Conservation (phyloP, 2,113 vertebrate genomes). For the Psilopsiagon aymara region DNA sequence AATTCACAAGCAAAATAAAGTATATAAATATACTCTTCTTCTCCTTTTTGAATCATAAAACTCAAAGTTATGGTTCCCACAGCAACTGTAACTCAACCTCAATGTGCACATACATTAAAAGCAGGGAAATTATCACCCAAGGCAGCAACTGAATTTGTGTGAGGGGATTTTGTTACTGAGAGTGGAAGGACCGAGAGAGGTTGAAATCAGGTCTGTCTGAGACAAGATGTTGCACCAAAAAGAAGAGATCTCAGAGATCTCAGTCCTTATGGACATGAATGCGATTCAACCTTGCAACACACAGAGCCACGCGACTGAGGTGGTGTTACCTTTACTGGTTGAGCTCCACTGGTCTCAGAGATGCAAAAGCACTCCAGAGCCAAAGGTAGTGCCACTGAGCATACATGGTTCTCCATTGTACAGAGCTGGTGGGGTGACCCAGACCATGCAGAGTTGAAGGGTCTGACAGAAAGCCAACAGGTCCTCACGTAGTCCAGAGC, state of each 20-base stretch:
- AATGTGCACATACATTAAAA: slow-evolving; percentile 39
- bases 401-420: accelerated
- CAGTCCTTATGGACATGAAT: neutral
- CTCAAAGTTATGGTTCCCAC: slow-evolving; percentile 56
- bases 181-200: neutral
- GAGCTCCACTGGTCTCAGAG: neutral
- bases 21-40: neutral
- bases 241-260: neutral
- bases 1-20: slow-evolving; percentile 45
- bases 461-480: neutral
- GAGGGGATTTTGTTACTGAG: neutral
- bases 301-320: neutral
- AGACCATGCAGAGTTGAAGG: neutral
- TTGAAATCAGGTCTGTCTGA: slow-evolving; percentile 10
- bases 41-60: slow-evolving; percentile 31
- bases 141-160: neutral
- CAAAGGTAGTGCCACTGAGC: neutral
- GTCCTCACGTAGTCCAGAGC: too few relatives aligned
- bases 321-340: neutral
- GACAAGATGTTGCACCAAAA: neutral
- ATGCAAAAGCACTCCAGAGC: neutral
- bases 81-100: slow-evolving; percentile 49
- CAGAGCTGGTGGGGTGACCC: neutral
- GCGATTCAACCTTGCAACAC: neutral
- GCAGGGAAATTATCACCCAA: slow-evolving; percentile 27